Evolutionary conservation across 2,797 vertebrate genomes (phyloP), one percentile per base, ranked within the genome.

Genomic region (Pseudochromis fuscus): DNA sequence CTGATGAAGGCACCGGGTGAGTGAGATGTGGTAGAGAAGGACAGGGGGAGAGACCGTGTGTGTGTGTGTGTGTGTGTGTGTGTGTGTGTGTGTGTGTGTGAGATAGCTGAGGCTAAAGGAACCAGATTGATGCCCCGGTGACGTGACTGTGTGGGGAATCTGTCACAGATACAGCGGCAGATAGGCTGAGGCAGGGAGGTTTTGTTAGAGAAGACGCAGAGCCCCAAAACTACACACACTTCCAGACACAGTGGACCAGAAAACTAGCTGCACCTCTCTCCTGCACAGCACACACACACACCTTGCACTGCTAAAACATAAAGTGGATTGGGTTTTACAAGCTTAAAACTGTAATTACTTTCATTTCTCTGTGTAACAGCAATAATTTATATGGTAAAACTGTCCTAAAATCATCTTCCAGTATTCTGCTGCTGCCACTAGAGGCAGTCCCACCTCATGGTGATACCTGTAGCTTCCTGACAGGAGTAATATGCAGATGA

Each of bases 101-200:
- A 81, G 82, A 84, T 76, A 66, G 78, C 67, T 10, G 21, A 28
- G 33, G 33, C 44, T 23, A 57, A 35, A 77, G 44, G 27, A 77
- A 64, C 31, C 33, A 49, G 57, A 65, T 21, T 44, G 61, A 60
- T 21, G 16, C 51, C 38, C 48, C 37, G 2, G 16, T 35, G 63
- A 7, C 5, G 15, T 59, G 35, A 61, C 19, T 28, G 33, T 57
- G 68, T 77, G 67, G 59, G 61, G 67, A 72, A 58, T 48, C 55
- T 65, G 63, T 81, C 73, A 71, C 53, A 72, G 73, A 77, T 63
- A 55, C 51, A 3, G 38, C 77, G 44, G 64, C 45, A 59, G 62
- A 73, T 35, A 37, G 56, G 52, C 48, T 40, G 49, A 68, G 62
- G 33, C 25, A 42, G 45, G 57, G 27, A 52, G 1, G 24, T 16